Evolutionary conservation across 37 sponge, comb jelly and placozoan genomes (phyloP), one percentile per base, ranked within the genome.

Genomic region (Tethya wilhelma): DNA sequence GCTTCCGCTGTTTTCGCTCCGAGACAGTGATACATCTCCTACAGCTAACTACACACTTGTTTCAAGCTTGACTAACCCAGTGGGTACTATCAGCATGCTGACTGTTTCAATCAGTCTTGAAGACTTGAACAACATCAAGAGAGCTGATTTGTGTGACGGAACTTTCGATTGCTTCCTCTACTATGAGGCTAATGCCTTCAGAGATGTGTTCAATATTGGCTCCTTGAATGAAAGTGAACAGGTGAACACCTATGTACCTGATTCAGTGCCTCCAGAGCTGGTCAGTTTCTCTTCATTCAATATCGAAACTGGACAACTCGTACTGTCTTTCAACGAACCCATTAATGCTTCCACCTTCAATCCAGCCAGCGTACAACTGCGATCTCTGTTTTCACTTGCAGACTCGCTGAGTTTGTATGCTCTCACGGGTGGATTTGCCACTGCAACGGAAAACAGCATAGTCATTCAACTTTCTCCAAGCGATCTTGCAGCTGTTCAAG

Each of bases 271-370:
- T 59, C 95, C 95, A 55, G 37, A 3, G 29, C 75, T 94, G 12
- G 57, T 64, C 0, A 56, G 65, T 20, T 94, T 94, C 31, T 39
- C 65, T 26, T 42, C 44, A 1, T 69, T 96, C 38, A 73, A 93
- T 43, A 33, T 93, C 1, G 79, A 56, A 44, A 57, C 64, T 40
- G 91, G 93, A 69, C 67, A 49, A 23, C 23, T 96, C 22, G 56
- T 42, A 42, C 71, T 96, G 30, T 38, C 38, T 37, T 96, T 96
- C 75, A 82, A 79, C 44, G 97, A 96, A 59, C 90, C 94, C 22
- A 59, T 96, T 33, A 90, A 93, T 71, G 89, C 77, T 22, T 90
- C 93, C 28, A 79, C 93, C n/a, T 86, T 96, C 30, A 63, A 79
- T n/a, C 77, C 94, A 43, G 55, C 86, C 26, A 64, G 46, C 11